Percentiles rank a stretch among this genome's conserved stretches.
Evolutionary conservation across 2,888 invertebrate species (phyloP).

Genomic region (Drosophila anceps): DNA sequence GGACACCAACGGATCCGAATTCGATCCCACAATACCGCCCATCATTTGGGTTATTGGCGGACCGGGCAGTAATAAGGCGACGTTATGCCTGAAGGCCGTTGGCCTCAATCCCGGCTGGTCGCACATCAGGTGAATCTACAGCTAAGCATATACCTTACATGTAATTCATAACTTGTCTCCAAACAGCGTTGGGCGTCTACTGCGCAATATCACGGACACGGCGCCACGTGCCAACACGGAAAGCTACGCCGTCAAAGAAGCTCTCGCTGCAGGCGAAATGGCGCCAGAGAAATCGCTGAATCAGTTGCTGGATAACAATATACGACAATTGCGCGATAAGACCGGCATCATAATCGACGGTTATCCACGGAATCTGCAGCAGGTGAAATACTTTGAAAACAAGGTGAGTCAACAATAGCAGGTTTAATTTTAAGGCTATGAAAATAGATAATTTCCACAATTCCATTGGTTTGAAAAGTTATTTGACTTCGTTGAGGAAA

Average conservation of each 20-base stretch:
- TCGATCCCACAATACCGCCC: conserved; percentile 78
- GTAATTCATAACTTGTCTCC: not conserved
- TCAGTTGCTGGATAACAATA: conserved; percentile 90
- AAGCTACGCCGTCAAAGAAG: conserved; percentile 89
- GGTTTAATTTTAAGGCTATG: no score
- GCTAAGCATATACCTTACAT: not conserved
- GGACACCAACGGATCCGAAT: conserved; percentile 51
- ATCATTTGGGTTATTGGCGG: conserved; percentile 91
- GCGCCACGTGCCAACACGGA: conserved; percentile 88
- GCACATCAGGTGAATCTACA: conserved; percentile 87
- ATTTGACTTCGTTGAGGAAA: no score
- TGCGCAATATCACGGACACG: conserved; percentile 91
- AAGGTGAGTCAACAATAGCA: conserved; percentile 88
- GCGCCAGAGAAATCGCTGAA: conserved; percentile 92
- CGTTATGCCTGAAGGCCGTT: conserved; percentile 91
- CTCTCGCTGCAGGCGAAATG: conserved; percentile 92
- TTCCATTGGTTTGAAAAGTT: no score
- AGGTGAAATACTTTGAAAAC: conserved; percentile 94
- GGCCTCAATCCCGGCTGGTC: conserved; percentile 90
- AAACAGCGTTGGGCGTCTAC: conserved; percentile 90
- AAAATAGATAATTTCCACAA: no score
- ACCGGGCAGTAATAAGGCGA: conserved; percentile 95
- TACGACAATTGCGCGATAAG: conserved; percentile 87
- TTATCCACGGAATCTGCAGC: conserved; percentile 95
- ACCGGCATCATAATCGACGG: conserved; percentile 96